phyloP scores from a whole-genome alignment of 1,140 invertebrate species.

The Trichonephila clavipes region DNA sequence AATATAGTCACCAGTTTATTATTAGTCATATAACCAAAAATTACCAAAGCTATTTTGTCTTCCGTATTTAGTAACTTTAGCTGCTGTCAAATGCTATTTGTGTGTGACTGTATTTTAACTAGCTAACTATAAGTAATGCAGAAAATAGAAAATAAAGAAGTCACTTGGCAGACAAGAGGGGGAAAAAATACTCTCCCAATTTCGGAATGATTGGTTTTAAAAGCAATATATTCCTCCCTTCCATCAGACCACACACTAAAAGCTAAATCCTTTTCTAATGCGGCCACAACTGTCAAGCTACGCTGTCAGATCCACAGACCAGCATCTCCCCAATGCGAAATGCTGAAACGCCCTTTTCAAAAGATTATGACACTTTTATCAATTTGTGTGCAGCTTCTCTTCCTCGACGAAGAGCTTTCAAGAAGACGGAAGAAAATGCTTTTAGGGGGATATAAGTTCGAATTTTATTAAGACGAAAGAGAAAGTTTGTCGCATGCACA shows the following conservation, averaged over 20 bases:
- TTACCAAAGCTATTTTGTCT: too few species aligned
- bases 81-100: too few species aligned
- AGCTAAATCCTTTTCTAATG: constrained; percentile 27
- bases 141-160: neutral
- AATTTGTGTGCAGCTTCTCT: constrained; percentile 6
- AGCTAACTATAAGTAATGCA: too few species aligned
- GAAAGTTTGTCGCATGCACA: neutral
- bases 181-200: neutral
- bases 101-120: too few species aligned
- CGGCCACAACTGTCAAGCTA: constrained; percentile 4
- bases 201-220: neutral
- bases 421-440: neutral
- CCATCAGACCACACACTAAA: neutral
- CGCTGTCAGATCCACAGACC: neutral
- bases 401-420: neutral
- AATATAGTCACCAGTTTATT: too few species aligned
- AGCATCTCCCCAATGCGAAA: neutral
- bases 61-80: too few species aligned
- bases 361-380: constrained; percentile 41
- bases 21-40: too few species aligned
- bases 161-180: neutral
- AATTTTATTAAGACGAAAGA: neutral
- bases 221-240: neutral
- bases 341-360: constrained; percentile 5
- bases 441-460: constrained; percentile 1